phyloP scores from a whole-genome alignment of 2,888 invertebrate genomes.

The Stramonita haemastoma region DNA sequence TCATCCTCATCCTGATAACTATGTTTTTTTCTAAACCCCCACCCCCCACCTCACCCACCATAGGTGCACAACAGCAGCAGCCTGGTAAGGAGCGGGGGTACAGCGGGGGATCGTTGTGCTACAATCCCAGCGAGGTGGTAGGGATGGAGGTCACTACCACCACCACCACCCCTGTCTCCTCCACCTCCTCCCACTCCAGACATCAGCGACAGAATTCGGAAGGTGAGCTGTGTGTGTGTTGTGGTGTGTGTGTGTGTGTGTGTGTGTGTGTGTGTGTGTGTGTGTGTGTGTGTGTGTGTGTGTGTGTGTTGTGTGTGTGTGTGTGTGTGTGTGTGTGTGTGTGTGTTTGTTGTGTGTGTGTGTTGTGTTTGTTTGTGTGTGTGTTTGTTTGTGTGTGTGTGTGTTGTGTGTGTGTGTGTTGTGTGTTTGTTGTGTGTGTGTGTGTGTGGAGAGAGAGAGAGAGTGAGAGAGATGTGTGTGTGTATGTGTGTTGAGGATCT shows the following conservation, averaged over 20 bases:
- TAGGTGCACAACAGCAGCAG: constrained; percentile 59
- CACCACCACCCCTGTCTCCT: constrained; percentile 20
- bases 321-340: too few relatives aligned
- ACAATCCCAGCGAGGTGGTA: constrained; percentile 53
- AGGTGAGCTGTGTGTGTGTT: background rate
- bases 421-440: too few relatives aligned
- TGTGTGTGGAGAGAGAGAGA: too few relatives aligned
- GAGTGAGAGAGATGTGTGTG: too few relatives aligned
- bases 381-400: too few relatives aligned
- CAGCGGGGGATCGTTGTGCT: constrained; percentile 48
- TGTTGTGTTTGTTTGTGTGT: too few relatives aligned
- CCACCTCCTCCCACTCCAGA: constrained; percentile 31
- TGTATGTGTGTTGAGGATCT: too few relatives aligned
- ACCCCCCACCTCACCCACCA: background rate
- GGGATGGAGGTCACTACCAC: constrained; percentile 56
- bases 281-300: background rate
- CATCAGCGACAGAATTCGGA: constrained; percentile 49
- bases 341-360: too few relatives aligned
- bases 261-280: too few relatives aligned
- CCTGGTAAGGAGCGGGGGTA: constrained; percentile 42
- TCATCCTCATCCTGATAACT: too few relatives aligned
- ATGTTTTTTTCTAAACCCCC: background rate
- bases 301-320: background rate
- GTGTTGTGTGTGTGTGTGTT: too few relatives aligned
- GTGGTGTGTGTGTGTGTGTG: background rate